phyloP scores from a whole-genome alignment of 2,797 vertebrate genomes.

The Fundulus diaphanus region DNA sequence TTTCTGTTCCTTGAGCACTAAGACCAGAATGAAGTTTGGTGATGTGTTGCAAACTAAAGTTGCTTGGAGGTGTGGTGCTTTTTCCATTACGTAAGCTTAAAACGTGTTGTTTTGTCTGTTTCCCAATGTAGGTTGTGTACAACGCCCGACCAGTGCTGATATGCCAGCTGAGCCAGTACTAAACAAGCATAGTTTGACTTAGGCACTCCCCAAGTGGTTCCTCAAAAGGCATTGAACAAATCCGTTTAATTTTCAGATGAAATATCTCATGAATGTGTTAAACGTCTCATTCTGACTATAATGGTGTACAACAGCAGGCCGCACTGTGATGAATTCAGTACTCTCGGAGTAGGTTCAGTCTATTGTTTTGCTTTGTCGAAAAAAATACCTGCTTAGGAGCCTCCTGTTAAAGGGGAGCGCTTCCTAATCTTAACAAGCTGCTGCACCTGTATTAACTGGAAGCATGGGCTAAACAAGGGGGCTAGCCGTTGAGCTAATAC shows the following conservation, averaged over 20 bases:
- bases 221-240: background rate
- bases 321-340: background rate
- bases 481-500: background rate
- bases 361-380: background rate
- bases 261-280: background rate
- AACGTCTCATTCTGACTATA: conserved; percentile 10
- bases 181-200: conserved; percentile 4
- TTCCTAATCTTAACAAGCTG: background rate
- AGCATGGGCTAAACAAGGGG: background rate
- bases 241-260: conserved; percentile 22
- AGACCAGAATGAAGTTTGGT: too few species aligned
- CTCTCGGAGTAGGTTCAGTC: background rate
- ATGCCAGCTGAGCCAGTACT: background rate
- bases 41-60: too few species aligned
- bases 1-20: too few species aligned
- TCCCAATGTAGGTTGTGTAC: background rate
- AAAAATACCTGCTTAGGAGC: background rate
- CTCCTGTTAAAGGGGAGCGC: background rate
- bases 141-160: background rate
- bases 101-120: too few species aligned
- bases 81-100: too few species aligned
- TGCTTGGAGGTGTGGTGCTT: too few species aligned
- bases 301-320: background rate
- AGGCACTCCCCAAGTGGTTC: too few species aligned
- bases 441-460: background rate